Evolutionary conservation across 2,797 vertebrate genomes (phyloP), one percentile per base, ranked within the genome.

Genomic region (Linurgus olivaceus): DNA sequence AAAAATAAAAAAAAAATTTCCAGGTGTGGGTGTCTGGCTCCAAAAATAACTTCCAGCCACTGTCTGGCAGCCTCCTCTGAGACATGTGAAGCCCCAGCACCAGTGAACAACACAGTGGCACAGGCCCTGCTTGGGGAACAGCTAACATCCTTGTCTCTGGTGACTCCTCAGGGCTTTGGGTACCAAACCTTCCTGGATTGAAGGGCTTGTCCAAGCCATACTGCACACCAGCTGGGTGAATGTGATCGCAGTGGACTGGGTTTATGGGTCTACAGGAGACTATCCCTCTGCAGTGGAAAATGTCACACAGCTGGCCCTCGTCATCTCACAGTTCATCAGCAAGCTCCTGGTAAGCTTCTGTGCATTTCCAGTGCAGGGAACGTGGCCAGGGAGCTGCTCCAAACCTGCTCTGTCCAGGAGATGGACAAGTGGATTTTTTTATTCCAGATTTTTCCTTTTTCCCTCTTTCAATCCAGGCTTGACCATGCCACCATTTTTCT

Each of bases 211-310:
- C 21, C 67, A 59, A 62, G 97, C 98, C 31, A 93, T 99, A 62
- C 97, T 99, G 57, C 62, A 31, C 20, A 97, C 83, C 37, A 95
- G 97, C 62, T 97, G 98, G 18, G 98, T 92, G 42, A 99, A 99
- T 0, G 98, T 99, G 93, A 92, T 99, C 19, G 98, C 98, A 10
- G 98, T 99, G 89, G 99, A 99, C 97, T 99, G 99, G 99, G 94
- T 99, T 77, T 97, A 98, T 8, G 97, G 98, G 5, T 98, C 99
- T 7, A 99, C 99, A 16, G 99, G 97, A 35, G 97, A 97, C 82
- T 99, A 99, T 95, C 97, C 97, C 83, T 97, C 97, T 0, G 99
- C 98, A 18, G 99, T 99, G 94, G 98, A 99, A 72, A 99, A 98
- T 20, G 98, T 99, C 94, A 98, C 98, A 42, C 98, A 98, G 91